A percentile compares a stretch with the other conserved stretches of the same genome.
These are phyloP conservation scores for Melanotaenia trifasciata DNA, from an alignment of 2,797 vertebrate species.

Conservation along the genomic window DNA sequence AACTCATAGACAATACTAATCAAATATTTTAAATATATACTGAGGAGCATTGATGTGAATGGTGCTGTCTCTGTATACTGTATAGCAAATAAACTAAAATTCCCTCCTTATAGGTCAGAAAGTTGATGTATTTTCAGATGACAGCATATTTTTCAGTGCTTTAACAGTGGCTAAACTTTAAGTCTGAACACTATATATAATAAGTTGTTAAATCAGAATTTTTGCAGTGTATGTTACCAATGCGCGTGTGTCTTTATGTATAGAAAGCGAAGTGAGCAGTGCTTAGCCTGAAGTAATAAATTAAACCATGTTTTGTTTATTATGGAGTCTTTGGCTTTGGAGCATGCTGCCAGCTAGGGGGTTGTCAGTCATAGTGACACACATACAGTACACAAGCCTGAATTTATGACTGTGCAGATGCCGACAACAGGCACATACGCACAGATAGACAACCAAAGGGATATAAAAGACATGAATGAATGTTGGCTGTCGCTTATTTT, in stretches of 20 bases:
- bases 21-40: no score
- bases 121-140: background rate
- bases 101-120: background rate
- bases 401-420: background rate
- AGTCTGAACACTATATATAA: constrained; percentile 1
- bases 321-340: constrained; percentile 71
- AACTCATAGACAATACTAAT: background rate
- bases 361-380: constrained; percentile 76
- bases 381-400: constrained; percentile 14
- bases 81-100: background rate
- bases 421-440: constrained; percentile 13
- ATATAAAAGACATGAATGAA: constrained; percentile 22
- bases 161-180: background rate
- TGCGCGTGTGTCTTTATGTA: constrained; percentile 36
- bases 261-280: constrained; percentile 54
- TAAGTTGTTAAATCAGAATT: constrained; percentile 2
- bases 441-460: constrained; percentile 16
- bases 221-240: constrained; percentile 29
- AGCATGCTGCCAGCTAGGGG: constrained; percentile 61
- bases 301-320: constrained; percentile 76
- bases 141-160: background rate
- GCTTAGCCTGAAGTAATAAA: constrained; percentile 69
- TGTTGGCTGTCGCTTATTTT: constrained; percentile 32
- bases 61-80: background rate
- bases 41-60: background rate